Conservation (phyloP, 2,113 vertebrate genomes). For the Balaeniceps rex region DNA sequence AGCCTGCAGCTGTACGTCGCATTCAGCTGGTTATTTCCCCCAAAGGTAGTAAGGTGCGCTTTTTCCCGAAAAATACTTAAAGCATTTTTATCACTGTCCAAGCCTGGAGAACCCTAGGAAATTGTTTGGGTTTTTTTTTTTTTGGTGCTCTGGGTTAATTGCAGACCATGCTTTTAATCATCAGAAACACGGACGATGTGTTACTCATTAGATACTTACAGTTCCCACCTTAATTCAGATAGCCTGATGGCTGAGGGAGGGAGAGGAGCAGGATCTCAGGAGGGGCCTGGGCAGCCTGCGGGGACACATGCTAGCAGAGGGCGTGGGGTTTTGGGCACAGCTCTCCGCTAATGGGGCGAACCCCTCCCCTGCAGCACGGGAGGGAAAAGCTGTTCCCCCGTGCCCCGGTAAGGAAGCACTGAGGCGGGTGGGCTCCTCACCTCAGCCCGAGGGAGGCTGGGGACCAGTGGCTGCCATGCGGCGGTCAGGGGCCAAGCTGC, state of each 20-base stretch:
- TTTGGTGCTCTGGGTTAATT: neutral
- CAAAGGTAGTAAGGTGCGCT: accelerated
- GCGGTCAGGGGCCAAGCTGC: neutral
- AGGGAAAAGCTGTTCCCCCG: neutral
- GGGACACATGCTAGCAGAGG: neutral
- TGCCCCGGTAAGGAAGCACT: accelerated
- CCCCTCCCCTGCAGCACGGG: neutral
- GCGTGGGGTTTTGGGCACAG: neutral
- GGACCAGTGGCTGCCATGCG: accelerated
- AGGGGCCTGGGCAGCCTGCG: neutral
- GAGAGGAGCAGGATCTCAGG: accelerated
- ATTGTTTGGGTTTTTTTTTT: neutral
- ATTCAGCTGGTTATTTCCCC: neutral
- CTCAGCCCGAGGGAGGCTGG: accelerated
- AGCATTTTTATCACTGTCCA: neutral
- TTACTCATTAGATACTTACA: neutral
- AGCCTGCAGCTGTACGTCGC: accelerated
- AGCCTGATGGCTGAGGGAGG: neutral
- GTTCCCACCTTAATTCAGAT: neutral
- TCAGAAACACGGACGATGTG: neutral
- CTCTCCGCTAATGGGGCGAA: accelerated
- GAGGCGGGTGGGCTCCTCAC: neutral
- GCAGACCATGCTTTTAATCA: neutral
- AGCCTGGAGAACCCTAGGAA: neutral
- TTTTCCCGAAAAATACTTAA: too few relatives aligned